phyloP scores from a whole-genome alignment of 92 coral and sea anemone species.

The Diadumene lineata region DNA sequence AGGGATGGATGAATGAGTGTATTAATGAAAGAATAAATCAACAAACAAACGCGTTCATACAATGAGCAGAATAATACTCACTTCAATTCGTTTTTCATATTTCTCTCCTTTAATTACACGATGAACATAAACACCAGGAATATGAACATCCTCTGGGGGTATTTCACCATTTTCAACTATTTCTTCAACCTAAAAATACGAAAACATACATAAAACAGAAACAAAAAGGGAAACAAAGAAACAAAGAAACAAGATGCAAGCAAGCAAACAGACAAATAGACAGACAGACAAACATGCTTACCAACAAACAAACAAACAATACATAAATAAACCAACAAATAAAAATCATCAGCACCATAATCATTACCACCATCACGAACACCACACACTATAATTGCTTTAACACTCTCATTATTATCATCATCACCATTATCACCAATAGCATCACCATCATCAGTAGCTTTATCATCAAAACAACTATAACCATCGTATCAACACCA shows the following conservation, averaged over 20 bases:
- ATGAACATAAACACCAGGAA: slow-evolving; percentile 87
- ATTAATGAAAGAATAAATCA: neutral
- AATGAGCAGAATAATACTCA: slow-evolving; percentile 6
- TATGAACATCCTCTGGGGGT: slow-evolving; percentile 81
- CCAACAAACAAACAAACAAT: too few species aligned
- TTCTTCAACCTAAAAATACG: slow-evolving; percentile 78
- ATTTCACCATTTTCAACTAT: slow-evolving; percentile 92
- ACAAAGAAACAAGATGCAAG: neutral
- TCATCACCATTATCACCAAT: too few species aligned
- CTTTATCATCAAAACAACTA: too few species aligned
- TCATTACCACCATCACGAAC: too few species aligned
- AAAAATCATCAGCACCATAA: too few species aligned
- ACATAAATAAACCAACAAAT: too few species aligned
- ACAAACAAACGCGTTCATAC: neutral
- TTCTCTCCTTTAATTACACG: slow-evolving; percentile 80
- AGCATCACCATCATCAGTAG: too few species aligned
- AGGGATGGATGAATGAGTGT: neutral
- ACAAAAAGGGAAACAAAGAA: neutral
- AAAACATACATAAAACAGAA: neutral
- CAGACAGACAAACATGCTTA: too few species aligned
- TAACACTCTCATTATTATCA: too few species aligned
- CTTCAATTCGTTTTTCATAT: slow-evolving; percentile 93
- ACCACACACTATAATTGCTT: too few species aligned
- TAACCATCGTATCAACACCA: too few species aligned
- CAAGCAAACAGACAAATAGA: too few species aligned